These are phyloP conservation scores for Scrobipalpa atriplicella DNA, from an alignment of 2,888 invertebrate genomes.

Conservation along the genomic window DNA sequence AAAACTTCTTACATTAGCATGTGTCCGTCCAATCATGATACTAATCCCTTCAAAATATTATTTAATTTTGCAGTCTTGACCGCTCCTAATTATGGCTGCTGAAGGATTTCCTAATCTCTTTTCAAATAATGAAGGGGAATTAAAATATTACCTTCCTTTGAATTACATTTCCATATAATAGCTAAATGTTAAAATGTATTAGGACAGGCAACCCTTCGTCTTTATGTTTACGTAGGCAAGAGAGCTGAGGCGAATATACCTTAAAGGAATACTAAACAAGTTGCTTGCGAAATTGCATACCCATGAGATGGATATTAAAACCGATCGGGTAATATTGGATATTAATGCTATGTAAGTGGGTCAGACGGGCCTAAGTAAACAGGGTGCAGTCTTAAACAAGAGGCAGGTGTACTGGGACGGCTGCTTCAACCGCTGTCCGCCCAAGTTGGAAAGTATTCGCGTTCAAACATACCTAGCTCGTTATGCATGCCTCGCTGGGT, in stretches of 20 bases:
- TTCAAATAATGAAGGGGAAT: slow-evolving; percentile 22
- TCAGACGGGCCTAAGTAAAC: slow-evolving; percentile 72
- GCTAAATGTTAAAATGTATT: neutral
- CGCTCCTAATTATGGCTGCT: slow-evolving; percentile 19
- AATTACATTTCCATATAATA: neutral
- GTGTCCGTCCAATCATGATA: slow-evolving; percentile 72
- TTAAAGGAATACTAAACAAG: slow-evolving; percentile 4
- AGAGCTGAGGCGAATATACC: slow-evolving; percentile 14
- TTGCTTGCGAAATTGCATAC: slow-evolving; percentile 27
- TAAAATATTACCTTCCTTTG: slow-evolving; percentile 12
- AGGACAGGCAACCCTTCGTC: neutral
- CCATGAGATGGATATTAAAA: slow-evolving; percentile 35
- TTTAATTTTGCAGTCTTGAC: slow-evolving; percentile 58
- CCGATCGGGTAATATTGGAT: slow-evolving; percentile 48
- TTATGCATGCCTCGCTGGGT: slow-evolving; percentile 79
- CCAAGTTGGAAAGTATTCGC: slow-evolving; percentile 76
- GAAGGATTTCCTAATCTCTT: slow-evolving; percentile 25
- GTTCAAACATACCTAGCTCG: slow-evolving; percentile 78
- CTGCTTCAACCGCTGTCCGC: slow-evolving; percentile 65
- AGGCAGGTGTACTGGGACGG: slow-evolving; percentile 74
- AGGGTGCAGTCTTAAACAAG: slow-evolving; percentile 62
- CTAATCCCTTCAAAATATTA: slow-evolving; percentile 77
- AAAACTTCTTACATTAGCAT: slow-evolving; percentile 82
- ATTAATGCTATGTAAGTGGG: slow-evolving; percentile 67
- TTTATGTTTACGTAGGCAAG: neutral